phyloP scores from a whole-genome alignment of 2,888 invertebrate species.

The Ophonus ardosiacus region DNA sequence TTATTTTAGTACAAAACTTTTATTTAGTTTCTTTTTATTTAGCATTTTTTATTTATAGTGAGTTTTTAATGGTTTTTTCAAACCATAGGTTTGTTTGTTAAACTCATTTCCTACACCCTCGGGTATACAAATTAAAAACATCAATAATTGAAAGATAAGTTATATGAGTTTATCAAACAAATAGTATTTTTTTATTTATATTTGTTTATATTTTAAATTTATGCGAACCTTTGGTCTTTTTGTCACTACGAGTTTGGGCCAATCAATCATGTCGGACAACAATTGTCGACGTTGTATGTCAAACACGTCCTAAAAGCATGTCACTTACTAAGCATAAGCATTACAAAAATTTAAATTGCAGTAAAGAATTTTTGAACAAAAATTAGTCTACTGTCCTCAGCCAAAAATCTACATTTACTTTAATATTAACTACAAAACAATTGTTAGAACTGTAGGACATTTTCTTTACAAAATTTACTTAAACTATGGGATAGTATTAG shows the following conservation, averaged over 20 bases:
- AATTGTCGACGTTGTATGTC: slow-evolving; percentile 83
- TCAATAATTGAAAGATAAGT: neutral
- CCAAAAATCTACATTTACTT: slow-evolving; percentile 63
- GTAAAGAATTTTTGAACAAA: slow-evolving; percentile 46
- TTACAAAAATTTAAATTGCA: slow-evolving; percentile 52
- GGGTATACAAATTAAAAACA: neutral
- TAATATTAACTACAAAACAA: slow-evolving; percentile 53
- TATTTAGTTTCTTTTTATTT: slow-evolving; percentile 60
- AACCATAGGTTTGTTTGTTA: slow-evolving; percentile 63
- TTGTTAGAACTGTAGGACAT: slow-evolving; percentile 57
- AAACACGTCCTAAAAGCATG: slow-evolving; percentile 82
- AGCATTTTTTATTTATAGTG: slow-evolving; percentile 58
- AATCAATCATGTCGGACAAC: slow-evolving; percentile 86
- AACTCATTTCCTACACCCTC: slow-evolving; percentile 26
- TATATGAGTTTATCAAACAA: slow-evolving; percentile 55
- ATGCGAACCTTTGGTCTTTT: slow-evolving; percentile 84
- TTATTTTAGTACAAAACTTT: slow-evolving; percentile 56
- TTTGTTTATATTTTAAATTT: slow-evolving; percentile 62
- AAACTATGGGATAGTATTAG: slow-evolving; percentile 66
- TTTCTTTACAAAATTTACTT: slow-evolving; percentile 63
- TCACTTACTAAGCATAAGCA: slow-evolving; percentile 63
- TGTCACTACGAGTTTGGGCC: slow-evolving; percentile 85
- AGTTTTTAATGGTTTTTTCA: slow-evolving; percentile 63
- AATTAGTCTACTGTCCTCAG: slow-evolving; percentile 57
- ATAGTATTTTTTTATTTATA: slow-evolving; percentile 43